Base-by-base conservation (phyloP, 1,140 invertebrate species). In the Meloidogyne floridensis region DNA sequence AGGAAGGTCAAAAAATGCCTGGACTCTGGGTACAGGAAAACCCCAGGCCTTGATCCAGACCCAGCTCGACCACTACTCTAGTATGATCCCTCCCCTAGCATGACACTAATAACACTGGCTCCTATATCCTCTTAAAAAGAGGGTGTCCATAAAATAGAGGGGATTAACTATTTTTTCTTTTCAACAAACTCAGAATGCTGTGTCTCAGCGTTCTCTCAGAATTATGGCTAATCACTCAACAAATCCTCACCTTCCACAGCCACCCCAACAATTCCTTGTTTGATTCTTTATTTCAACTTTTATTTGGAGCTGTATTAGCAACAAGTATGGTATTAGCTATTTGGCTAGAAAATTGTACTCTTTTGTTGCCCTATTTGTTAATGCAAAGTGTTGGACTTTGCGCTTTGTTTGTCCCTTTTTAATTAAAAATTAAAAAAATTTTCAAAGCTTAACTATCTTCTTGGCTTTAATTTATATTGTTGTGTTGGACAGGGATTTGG, bases 141-240 rank as follows among this genome's bases (percentile, higher is more conserved):
- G 43, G 43, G 43, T 47, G 43, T 47, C 43, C 6, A 47, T 47
- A 47, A 47, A 47, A 47, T 47, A 47, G 43, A 47, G n/a, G n/a
- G 43, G 43, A n/a, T n/a, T n/a, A n/a, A n/a, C n/a, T n/a, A n/a
- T n/a, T 47, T 47, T 47, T 47, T 47, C 43, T 47, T 47, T 6
- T 47, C 43, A 47, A 47, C n/a, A n/a, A n/a, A n/a, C n/a, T 3
- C 51, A 75, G 84, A 70, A 80, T 85, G 78, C 59, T 86, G 18
- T 86, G 77, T 73, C 51, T 87, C 15, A 86, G 86, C 9, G 85
- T 86, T 47, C 43, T 84, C 8, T 72, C 86, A 13, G 85, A 86
- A 80, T 10, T 86, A 13, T 86, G 85, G 85, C 85, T 86, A 18
- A 69, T 85, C 11, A 20, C 69, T 59, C 85, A 77, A 70, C 80